Evolutionary conservation across 2,888 invertebrate species (phyloP), one percentile per base, ranked within the genome.

Genomic region (Caenorhabditis sp.): DNA sequence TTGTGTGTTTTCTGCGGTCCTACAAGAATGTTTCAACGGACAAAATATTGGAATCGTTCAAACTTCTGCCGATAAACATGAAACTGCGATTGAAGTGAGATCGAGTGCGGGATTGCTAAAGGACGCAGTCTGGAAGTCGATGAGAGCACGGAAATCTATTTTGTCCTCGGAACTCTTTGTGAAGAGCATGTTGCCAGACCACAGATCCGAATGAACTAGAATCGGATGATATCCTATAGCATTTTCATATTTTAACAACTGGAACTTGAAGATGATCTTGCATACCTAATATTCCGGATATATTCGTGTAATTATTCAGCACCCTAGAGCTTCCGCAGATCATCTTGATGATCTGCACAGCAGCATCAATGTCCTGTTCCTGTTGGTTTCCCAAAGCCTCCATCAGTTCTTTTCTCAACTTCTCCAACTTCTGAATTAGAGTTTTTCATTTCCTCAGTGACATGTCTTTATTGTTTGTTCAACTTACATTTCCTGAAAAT

Each of bases 91-190:
- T 32, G 32, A 4, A 32, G 32, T 32, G 32, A 32, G n/a, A 24
- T 76, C 76, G n/a, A 76, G 61, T 20, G 67, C 76, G 5, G 76
- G 76, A 76, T 61, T 67, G 76, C 61, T 67, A 51, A 76, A 11
- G 3, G 76, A 76, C 5, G 76, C 76, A 4, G 76, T 76, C 28
- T 78, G 78, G n/a, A 70, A 78, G 28, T 78, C 78, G 20, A 78
- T 78, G 58, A 78, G 64, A 13, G 78, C 78, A 20, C 65, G n/a
- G 58, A 78, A 65, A 13, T 78, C 51, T 0, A 70, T 37, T n/a
- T 28, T 15, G 13, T 58, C 35, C 18, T 37, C 1, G 0, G 35
- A 8, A 8, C 13, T 15, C n/a, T n/a, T 37, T 2, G 70, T 51
- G 60, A 69, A 78, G 20, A 78, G 65, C 53, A 78, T 44, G 47